A percentile compares a stretch with the other conserved stretches of the same genome.
Evolutionary conservation across 2,888 invertebrate species (phyloP).

Genomic region (Adelphocoris suturalis): DNA sequence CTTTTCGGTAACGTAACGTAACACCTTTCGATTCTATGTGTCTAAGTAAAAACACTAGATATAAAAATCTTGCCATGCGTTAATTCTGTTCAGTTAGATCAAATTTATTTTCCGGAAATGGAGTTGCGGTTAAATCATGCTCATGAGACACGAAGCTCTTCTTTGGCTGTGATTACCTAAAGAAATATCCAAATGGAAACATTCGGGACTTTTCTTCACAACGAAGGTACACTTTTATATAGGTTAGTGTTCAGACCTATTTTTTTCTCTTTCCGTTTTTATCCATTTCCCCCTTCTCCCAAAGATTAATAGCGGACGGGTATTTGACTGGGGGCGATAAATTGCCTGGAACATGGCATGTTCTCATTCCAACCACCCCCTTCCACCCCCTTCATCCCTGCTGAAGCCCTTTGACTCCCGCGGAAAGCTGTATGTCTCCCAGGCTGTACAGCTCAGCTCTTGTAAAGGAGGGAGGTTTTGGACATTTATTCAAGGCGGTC

Average conservation of each 20-base stretch:
- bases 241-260: neutral
- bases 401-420: neutral
- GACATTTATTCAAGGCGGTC: conserved; percentile 13
- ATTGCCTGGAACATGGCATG: conserved; percentile 48
- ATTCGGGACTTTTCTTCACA: too few relatives aligned
- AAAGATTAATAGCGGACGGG: conserved; percentile 55
- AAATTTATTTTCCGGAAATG: too few relatives aligned
- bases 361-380: conserved; percentile 20
- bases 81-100: too few relatives aligned
- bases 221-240: neutral
- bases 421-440: neutral
- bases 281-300: conserved; percentile 24
- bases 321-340: conserved; percentile 59
- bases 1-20: too few relatives aligned
- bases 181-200: too few relatives aligned
- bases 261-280: conserved; percentile 21
- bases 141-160: too few relatives aligned
- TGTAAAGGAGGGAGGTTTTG: neutral
- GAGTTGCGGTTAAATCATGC: too few relatives aligned
- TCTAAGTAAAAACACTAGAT: too few relatives aligned
- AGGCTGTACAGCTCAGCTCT: neutral
- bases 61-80: too few relatives aligned
- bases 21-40: too few relatives aligned
- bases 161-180: too few relatives aligned
- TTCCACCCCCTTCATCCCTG: neutral